phyloP scores from a whole-genome alignment of 2,797 vertebrate species.

The Loriculus beryllinus region DNA sequence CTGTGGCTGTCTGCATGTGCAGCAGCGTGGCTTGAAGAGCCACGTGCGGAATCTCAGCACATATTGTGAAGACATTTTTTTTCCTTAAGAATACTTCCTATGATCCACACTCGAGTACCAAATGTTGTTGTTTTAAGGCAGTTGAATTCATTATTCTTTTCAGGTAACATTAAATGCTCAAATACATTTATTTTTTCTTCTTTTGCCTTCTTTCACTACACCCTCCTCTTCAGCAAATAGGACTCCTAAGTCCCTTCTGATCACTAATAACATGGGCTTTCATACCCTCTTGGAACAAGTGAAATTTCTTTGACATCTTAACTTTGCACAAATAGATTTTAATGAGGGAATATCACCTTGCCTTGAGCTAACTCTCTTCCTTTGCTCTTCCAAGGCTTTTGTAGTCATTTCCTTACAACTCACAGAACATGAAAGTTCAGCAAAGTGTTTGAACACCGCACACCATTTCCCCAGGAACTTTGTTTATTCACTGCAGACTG shows the following conservation, averaged over 20 bases:
- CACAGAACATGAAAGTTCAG: constrained; percentile 55
- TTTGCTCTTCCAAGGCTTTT: constrained; percentile 60
- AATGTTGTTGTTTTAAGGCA: background rate
- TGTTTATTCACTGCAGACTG: constrained; percentile 31
- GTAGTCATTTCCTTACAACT: constrained; percentile 56
- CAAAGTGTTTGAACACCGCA: constrained; percentile 22
- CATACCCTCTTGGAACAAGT: constrained; percentile 40
- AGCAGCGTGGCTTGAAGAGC: background rate
- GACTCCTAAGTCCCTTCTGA: constrained; percentile 46
- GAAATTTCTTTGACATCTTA: constrained; percentile 38
- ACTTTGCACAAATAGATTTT: constrained; percentile 62
- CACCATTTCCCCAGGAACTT: constrained; percentile 36
- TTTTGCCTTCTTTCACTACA: background rate
- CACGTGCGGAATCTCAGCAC: background rate
- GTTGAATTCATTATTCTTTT: constrained; percentile 15
- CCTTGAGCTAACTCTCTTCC: constrained; percentile 57
- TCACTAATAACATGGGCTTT: constrained; percentile 37
- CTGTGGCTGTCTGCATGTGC: background rate
- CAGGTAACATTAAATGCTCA: background rate
- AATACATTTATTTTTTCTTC: background rate
- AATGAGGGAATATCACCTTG: constrained; percentile 69
- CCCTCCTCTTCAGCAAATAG: constrained; percentile 20
- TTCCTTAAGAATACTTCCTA: background rate
- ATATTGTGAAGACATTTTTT: background rate
- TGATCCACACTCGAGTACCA: background rate